These are phyloP conservation scores for Casuarius casuarius DNA, from an alignment of 2,113 vertebrate genomes.

Conservation along the genomic window DNA sequence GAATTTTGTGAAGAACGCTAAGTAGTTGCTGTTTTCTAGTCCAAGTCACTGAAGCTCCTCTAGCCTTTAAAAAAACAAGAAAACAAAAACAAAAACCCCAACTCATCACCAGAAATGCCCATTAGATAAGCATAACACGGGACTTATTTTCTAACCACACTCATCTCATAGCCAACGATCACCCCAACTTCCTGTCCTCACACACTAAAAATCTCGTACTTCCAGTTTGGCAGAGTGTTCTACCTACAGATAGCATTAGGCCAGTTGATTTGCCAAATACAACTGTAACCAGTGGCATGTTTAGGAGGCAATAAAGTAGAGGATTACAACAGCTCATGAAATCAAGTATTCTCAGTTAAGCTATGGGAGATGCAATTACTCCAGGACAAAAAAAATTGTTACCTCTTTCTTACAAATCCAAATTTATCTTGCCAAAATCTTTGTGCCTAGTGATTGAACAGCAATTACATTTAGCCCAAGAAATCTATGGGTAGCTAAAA, in stretches of 20 bases:
- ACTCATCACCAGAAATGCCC: neutral
- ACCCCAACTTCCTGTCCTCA: neutral
- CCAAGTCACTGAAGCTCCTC: neutral
- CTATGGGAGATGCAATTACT: neutral
- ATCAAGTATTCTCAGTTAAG: neutral
- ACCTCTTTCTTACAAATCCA: neutral
- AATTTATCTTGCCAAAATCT: neutral
- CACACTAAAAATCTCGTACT: neutral
- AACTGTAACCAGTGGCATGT: neutral
- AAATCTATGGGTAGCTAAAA: neutral
- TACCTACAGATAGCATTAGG: neutral
- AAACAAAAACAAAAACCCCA: neutral
- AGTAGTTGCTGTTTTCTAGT: neutral
- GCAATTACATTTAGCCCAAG: neutral
- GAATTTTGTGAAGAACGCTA: neutral
- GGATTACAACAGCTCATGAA: neutral
- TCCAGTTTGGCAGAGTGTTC: neutral
- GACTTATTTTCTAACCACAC: neutral
- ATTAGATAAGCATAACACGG: neutral
- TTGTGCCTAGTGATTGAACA: neutral
- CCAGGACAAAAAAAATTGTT: neutral
- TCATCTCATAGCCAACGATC: neutral
- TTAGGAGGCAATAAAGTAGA: neutral
- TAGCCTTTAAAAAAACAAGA: neutral
- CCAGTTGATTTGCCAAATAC: neutral